Percentiles rank a stretch among this genome's conserved stretches.
phyloP scores from a whole-genome alignment of 2,888 invertebrate species.

The Heliconius cydno region DNA sequence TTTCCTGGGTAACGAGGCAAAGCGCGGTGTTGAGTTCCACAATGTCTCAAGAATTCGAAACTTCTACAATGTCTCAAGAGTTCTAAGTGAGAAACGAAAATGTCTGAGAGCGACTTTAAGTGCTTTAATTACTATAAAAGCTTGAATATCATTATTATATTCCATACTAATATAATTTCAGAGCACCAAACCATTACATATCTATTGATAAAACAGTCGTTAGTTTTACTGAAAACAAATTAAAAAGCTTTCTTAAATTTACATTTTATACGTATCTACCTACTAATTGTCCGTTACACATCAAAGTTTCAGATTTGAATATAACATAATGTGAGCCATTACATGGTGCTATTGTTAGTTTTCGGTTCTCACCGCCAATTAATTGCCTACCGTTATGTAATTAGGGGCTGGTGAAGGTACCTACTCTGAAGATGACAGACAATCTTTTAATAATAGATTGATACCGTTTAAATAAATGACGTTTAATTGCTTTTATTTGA shows the following conservation, averaged over 20 bases:
- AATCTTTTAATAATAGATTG: slow-evolving; percentile 67
- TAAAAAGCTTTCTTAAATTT: slow-evolving; percentile 26
- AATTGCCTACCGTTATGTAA: slow-evolving; percentile 75
- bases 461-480: slow-evolving; percentile 58
- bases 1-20: too few relatives aligned
- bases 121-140: too few relatives aligned
- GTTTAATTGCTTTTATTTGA: slow-evolving; percentile 40
- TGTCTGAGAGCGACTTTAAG: too few relatives aligned
- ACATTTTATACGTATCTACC: slow-evolving; percentile 23
- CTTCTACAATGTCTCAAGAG: too few relatives aligned
- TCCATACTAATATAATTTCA: background rate
- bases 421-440: slow-evolving; percentile 68
- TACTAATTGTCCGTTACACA: slow-evolving; percentile 48
- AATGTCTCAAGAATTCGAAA: too few relatives aligned
- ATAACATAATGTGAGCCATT: slow-evolving; percentile 57
- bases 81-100: too few relatives aligned
- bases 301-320: slow-evolving; percentile 60
- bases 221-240: slow-evolving; percentile 16
- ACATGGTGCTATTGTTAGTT: slow-evolving; percentile 70
- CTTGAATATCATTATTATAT: too few relatives aligned
- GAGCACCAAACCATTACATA: background rate
- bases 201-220: slow-evolving; percentile 9
- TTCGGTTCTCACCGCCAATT: slow-evolving; percentile 77
- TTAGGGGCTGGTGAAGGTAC: slow-evolving; percentile 72
- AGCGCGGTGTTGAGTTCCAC: too few relatives aligned